Conservation (phyloP, 2,888 invertebrate species). For the Cerastoderma edule region DNA sequence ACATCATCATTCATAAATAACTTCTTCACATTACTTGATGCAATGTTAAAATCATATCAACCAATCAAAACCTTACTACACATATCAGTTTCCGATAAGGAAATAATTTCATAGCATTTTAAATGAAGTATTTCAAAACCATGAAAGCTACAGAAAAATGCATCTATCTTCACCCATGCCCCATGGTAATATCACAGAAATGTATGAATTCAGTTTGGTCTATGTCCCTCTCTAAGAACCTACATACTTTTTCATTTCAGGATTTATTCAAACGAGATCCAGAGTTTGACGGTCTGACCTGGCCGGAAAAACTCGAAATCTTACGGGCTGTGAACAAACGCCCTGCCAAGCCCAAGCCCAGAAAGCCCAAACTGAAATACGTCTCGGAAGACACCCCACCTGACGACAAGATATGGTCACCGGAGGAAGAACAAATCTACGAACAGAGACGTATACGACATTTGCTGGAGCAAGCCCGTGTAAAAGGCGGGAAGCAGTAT, state of each 20-base stretch:
- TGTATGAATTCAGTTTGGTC: too few species aligned
- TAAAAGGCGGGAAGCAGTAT: conserved; percentile 67
- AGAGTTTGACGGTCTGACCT: conserved; percentile 60
- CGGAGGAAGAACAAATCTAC: conserved; percentile 63
- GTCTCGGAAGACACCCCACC: conserved; percentile 46
- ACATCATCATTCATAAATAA: too few species aligned
- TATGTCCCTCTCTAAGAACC: too few species aligned
- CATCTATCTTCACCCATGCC: too few species aligned
- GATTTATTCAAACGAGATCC: conserved; percentile 42
- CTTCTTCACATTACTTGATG: too few species aligned
- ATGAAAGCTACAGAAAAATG: too few species aligned
- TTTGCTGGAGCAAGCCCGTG: conserved; percentile 65
- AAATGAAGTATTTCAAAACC: too few species aligned
- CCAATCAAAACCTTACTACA: too few species aligned
- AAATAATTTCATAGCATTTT: too few species aligned
- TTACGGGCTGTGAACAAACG: conserved; percentile 66
- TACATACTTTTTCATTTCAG: conserved; percentile 42
- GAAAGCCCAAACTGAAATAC: conserved; percentile 60
- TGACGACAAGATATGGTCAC: conserved; percentile 40
- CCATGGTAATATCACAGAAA: too few species aligned
- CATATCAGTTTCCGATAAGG: too few species aligned
- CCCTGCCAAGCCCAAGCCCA: conserved; percentile 56
- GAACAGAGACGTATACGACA: conserved; percentile 69
- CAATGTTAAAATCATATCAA: too few species aligned
- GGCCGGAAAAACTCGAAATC: conserved; percentile 66